phyloP scores from a whole-genome alignment of 2,888 invertebrate species.

The Clepsis dumicolana region DNA sequence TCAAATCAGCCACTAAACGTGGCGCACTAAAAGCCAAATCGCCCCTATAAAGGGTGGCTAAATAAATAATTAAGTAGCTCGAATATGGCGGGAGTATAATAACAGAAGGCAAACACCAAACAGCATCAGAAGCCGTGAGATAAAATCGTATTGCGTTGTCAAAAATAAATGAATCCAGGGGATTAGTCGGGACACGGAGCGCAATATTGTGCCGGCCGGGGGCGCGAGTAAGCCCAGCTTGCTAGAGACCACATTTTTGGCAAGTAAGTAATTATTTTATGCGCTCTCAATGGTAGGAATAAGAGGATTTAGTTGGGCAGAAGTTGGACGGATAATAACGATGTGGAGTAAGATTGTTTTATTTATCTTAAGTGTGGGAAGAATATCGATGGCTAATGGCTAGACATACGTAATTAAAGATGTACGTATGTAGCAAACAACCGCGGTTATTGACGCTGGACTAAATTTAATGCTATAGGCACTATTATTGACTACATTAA shows the following conservation, averaged over 20 bases:
- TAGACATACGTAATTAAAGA: no score
- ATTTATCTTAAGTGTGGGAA: background rate
- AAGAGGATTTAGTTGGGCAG: constrained; percentile 30
- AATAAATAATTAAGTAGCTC: constrained; percentile 83
- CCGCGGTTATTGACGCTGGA: no score
- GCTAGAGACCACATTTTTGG: constrained; percentile 51
- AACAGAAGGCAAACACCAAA: constrained; percentile 86
- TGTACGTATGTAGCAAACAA: no score
- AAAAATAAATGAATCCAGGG: constrained; percentile 86
- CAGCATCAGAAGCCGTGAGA: constrained; percentile 86
- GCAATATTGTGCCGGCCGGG: constrained; percentile 82
- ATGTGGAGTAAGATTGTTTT: background rate
- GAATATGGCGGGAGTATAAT: constrained; percentile 81
- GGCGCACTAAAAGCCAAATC: constrained; percentile 79
- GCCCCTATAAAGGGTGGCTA: constrained; percentile 76
- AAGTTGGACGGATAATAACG: background rate
- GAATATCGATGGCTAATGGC: no score
- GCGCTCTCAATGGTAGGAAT: constrained; percentile 26
- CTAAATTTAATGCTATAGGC: no score
- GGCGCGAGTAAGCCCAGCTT: constrained; percentile 70
- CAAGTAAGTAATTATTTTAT: constrained; percentile 46
- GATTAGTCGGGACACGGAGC: constrained; percentile 83
- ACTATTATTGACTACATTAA: no score
- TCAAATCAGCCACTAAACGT: constrained; percentile 74
- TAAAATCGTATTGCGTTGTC: constrained; percentile 87